Base-by-base conservation (phyloP, 2,888 invertebrate species). In the Monopis laevigella region DNA sequence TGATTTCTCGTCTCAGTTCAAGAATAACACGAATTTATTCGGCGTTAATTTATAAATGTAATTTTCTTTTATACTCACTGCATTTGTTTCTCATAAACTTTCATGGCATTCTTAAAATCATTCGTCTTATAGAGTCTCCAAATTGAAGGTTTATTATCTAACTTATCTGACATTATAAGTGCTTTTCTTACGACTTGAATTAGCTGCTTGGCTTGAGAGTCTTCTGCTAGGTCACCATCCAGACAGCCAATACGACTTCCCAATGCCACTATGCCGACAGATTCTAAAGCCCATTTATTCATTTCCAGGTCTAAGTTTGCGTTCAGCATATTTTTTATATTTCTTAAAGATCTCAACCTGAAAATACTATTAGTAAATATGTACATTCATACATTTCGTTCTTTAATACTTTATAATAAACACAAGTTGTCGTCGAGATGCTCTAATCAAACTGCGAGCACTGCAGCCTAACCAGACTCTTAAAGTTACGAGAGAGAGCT, bases 231-330 rank as follows among this genome's bases (percentile, higher is more conserved):
- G 30, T 66, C 58, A 1, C 60, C 50, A 30, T 67, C 57, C 1
- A 78, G 54, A 44, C 71, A 72, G 41, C 70, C 66, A 0, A 78
- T 51, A 0, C 77, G 59, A 7, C 59, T 58, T 0, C 78, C 78
- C 3, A 78, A 50, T 1, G 71, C 70, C 0, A 78, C 67, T 34
- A 72, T 57, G 0, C 59, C 66, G 10, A 72, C 65, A 0, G 83
- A 85, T 56, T 88, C 88, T 18, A 88, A 56, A 1, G 85, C 78
- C 88, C 88, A 88, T 49, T 84, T 74, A 46, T 83, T 82, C 51
- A 86, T 65, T 59, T 86, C 84, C 14, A 71, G 67, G 38, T 70
- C 60, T 32, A 87, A 84, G 44, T 84, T 74, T 1, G 64, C 64
- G 1, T 82, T 82, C 43, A 88, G 73, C 62, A 83, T 85, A 17